phyloP scores from a whole-genome alignment of 2,888 invertebrate species.

The Bellardia bayeri region DNA sequence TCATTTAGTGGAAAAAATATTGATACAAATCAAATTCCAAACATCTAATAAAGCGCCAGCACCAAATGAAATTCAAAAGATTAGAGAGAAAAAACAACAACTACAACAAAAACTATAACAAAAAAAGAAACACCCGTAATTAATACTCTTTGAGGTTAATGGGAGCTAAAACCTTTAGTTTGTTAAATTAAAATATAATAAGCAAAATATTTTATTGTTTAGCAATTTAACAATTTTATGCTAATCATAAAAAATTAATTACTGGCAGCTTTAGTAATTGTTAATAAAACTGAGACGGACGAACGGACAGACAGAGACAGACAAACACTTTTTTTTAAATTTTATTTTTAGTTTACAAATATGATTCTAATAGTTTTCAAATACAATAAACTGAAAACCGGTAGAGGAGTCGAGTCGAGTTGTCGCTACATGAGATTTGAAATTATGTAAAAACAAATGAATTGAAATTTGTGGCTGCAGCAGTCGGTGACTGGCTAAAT shows the following conservation, averaged over 20 bases:
- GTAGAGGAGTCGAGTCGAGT: conserved; percentile 36
- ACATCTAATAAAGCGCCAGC: conserved; percentile 54
- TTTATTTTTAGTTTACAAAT: not conserved
- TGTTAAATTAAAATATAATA: conserved; percentile 13
- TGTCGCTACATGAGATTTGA: not conserved
- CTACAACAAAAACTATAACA: not conserved
- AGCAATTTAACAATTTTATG: conserved; percentile 56
- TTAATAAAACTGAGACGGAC: conserved; percentile 1
- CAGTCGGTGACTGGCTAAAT: conserved; percentile 10
- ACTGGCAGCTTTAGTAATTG: conserved; percentile 40
- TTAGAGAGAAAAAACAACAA: no score
- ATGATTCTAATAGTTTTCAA: conserved; percentile 27
- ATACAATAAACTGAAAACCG: conserved; percentile 19
- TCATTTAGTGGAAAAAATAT: conserved; percentile 11
- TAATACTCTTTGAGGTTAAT: conserved; percentile 63
- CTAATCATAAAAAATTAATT: conserved; percentile 57
- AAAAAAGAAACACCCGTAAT: conserved; percentile 32
- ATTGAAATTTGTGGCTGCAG: conserved; percentile 13
- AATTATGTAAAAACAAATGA: not conserved
- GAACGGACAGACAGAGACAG: conserved; percentile 2
- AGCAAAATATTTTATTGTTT: conserved; percentile 35
- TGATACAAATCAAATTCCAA: conserved; percentile 31
- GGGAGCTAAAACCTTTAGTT: conserved; percentile 40
- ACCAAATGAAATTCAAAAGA: not conserved
- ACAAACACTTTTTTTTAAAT: conserved; percentile 47